phyloP scores from a whole-genome alignment of 1,140 invertebrate species.

The Drosophila kikkawai region DNA sequence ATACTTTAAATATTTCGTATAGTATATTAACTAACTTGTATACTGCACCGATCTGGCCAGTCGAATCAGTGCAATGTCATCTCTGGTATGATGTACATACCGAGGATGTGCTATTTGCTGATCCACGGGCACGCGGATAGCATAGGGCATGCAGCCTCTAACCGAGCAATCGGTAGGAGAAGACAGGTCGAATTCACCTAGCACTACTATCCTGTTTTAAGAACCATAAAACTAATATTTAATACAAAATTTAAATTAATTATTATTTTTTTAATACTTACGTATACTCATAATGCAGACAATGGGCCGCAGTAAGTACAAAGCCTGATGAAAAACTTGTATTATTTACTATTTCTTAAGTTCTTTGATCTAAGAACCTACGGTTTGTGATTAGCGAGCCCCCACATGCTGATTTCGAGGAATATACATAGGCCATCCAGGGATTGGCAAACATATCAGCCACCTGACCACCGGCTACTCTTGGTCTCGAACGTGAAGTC shows the following conservation, averaged over 20 bases:
- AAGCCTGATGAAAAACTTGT: background rate
- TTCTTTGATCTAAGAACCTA: background rate
- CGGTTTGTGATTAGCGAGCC: background rate
- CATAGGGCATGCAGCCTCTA: background rate
- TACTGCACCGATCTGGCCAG: background rate
- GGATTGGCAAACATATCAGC: slow-evolving; percentile 5
- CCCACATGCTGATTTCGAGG: background rate
- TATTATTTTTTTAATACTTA: background rate
- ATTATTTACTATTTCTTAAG: background rate
- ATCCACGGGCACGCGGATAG: background rate
- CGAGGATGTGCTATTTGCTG: background rate
- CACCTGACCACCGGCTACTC: background rate
- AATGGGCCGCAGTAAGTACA: background rate
- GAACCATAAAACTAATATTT: background rate
- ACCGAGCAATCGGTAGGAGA: background rate
- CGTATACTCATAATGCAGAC: background rate
- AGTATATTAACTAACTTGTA: background rate
- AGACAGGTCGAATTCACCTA: background rate
- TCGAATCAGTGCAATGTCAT: background rate
- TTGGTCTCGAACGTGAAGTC: too few relatives aligned
- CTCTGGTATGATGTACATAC: background rate
- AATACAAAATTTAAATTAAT: too few relatives aligned
- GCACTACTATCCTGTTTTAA: background rate
- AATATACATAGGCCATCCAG: background rate
- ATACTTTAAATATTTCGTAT: background rate